phyloP scores from a whole-genome alignment of 2,113 vertebrate species.

The Phrynosoma blainvillii region DNA sequence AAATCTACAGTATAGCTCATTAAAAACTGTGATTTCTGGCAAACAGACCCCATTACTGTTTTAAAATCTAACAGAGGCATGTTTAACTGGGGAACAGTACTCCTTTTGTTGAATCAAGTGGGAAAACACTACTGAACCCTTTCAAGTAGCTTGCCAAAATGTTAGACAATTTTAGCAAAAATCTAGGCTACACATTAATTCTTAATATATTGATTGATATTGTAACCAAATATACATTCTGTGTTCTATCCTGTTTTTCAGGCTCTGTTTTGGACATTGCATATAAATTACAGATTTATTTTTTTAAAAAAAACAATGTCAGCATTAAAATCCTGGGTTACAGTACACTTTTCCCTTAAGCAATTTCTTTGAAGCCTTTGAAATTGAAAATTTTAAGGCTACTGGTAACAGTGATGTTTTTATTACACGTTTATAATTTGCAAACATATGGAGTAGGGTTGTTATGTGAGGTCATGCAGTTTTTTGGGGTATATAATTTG shows the following conservation, averaged over 20 bases:
- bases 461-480: neutral
- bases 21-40: constrained; percentile 79
- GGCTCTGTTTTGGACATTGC: constrained; percentile 46
- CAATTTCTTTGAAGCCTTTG: neutral
- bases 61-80: constrained; percentile 74
- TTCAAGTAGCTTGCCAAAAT: constrained; percentile 78
- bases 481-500: neutral
- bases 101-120: constrained; percentile 72
- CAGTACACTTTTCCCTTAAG: neutral
- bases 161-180: constrained; percentile 75
- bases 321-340: constrained; percentile 40
- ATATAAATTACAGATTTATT: constrained; percentile 58
- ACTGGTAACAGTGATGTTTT: neutral
- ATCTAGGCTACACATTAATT: constrained; percentile 72
- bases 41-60: constrained; percentile 63
- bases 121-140: constrained; percentile 72
- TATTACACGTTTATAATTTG: neutral
- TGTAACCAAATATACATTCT: constrained; percentile 62
- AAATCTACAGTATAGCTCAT: constrained; percentile 73
- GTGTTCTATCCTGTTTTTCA: constrained; percentile 55
- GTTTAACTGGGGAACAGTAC: constrained; percentile 76
- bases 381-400: neutral
- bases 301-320: constrained; percentile 47
- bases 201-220: constrained; percentile 78
- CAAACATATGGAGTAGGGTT: neutral